A percentile compares a stretch with the other conserved stretches of the same genome.
These are phyloP conservation scores for Cardiocondyla obscurior DNA, from an alignment of 1,140 invertebrate species.

Conservation along the genomic window DNA sequence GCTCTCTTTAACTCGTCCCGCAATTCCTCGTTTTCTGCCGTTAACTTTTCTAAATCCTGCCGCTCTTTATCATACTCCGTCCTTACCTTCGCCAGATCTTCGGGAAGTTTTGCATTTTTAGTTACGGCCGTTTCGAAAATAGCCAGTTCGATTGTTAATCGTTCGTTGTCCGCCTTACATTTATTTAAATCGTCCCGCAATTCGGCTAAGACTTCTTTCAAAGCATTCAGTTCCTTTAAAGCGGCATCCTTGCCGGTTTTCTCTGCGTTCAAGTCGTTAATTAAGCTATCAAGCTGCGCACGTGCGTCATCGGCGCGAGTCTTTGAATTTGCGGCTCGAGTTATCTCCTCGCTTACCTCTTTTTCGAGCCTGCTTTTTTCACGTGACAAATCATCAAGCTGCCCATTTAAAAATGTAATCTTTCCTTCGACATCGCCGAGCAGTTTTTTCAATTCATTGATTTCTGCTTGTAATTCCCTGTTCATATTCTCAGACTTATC, in stretches of 20 bases:
- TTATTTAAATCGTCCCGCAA: slow-evolving; percentile 57
- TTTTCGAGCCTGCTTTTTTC: slow-evolving; percentile 48
- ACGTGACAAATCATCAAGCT: slow-evolving; percentile 38
- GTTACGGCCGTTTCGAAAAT: slow-evolving; percentile 4
- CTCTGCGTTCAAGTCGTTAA: slow-evolving; percentile 28
- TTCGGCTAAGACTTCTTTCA: slow-evolving; percentile 46
- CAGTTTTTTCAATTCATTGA: slow-evolving; percentile 50
- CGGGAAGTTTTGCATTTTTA: slow-evolving; percentile 41
- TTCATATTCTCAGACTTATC: slow-evolving; percentile 16
- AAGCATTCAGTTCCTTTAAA: slow-evolving; percentile 41
- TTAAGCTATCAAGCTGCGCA: slow-evolving; percentile 31
- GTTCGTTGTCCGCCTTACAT: slow-evolving; percentile 47
- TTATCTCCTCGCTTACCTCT: slow-evolving; percentile 1
- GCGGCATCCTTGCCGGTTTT: slow-evolving; percentile 6
- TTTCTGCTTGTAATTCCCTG: slow-evolving; percentile 37
- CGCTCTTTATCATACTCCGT: slow-evolving; percentile 21
- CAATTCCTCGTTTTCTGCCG: slow-evolving; percentile 37
- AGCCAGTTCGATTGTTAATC: slow-evolving; percentile 43
- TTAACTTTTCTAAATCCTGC: slow-evolving; percentile 44
- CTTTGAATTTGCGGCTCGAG: slow-evolving; percentile 9
- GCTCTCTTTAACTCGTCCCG: background rate
- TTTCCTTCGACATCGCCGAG: slow-evolving; percentile 25
- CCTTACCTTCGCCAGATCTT: slow-evolving; percentile 19
- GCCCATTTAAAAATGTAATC: slow-evolving; percentile 31
- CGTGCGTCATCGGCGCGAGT: background rate